Evolutionary conservation across 1,140 invertebrate species (phyloP).

Genomic region (Macrotrachela quadricornifera): DNA sequence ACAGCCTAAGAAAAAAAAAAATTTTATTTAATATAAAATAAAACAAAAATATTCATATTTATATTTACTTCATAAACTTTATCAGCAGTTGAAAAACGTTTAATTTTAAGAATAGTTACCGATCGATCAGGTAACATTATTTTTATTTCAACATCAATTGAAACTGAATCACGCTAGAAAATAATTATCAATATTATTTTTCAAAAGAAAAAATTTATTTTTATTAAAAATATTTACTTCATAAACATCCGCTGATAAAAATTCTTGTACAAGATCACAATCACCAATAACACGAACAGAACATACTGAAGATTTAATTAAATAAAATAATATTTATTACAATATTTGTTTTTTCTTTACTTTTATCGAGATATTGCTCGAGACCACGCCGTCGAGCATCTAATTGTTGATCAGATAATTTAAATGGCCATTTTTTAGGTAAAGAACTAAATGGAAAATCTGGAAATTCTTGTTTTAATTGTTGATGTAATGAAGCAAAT

Average conservation of each 20-base stretch:
- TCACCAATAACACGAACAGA: slow-evolving; percentile 91
- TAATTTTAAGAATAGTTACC: slow-evolving; percentile 70
- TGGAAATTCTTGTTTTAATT: slow-evolving; percentile 79
- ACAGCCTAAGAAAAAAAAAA: slow-evolving; percentile 36
- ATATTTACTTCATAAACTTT: slow-evolving; percentile 51
- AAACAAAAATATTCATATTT: too few species aligned
- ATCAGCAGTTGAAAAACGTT: slow-evolving; percentile 65
- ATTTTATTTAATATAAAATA: background rate
- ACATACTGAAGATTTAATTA: slow-evolving; percentile 42
- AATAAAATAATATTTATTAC: too few species aligned
- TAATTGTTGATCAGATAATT: slow-evolving; percentile 79
- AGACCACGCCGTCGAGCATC: slow-evolving; percentile 72
- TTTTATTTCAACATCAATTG: slow-evolving; percentile 66
- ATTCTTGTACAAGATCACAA: slow-evolving; percentile 86
- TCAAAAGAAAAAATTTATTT: too few species aligned
- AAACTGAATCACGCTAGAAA: slow-evolving; percentile 10
- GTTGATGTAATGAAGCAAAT: slow-evolving; percentile 67
- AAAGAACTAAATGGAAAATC: slow-evolving; percentile 94
- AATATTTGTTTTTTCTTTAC: too few species aligned
- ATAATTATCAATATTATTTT: background rate
- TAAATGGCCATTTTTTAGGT: slow-evolving; percentile 94
- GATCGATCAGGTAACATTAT: slow-evolving; percentile 56
- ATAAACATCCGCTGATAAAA: slow-evolving; percentile 35
- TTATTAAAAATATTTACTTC: background rate
- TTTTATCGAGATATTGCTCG: slow-evolving; percentile 45